Base-by-base conservation (phyloP, 2,113 vertebrate species). In the Alces alces region DNA sequence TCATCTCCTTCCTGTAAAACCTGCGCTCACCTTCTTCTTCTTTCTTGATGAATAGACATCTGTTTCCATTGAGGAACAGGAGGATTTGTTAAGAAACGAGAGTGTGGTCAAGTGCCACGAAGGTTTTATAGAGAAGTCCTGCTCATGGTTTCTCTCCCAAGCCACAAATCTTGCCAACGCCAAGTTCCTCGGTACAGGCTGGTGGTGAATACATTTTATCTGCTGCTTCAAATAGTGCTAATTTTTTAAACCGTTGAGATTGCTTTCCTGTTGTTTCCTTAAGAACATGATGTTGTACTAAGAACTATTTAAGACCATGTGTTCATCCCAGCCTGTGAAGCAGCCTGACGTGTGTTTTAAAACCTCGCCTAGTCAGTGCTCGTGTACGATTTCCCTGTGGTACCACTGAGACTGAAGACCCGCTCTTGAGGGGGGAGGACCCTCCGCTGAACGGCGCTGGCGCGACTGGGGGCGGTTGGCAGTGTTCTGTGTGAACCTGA, bases 111-210 rank as follows among this genome's bases (percentile, higher is more conserved):
- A 13, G 10, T 43, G 70, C 47, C 2, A 1, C 6, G 3, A 6
- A 23, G 61, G 6, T 39, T 47, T 3, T 11, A 6, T 2, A 1
- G 80, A 14, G 9, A n/a, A n/a, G 52, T 36, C 47, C 4, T 1
- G 0, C 11, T 11, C 0, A 1, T 6, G 76, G 61, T 43, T 21
- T 57, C 47, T 21, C 36, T 23, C 17, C 0, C 19, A 7, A 19
- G 95, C 76, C 50, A 21, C 50, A 6, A 0, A 1, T 6, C 91
- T 39, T 11, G 54, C 54, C 16, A 3, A 15, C 7, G 16, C 52
- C 55, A 21, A 0, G 43, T 11, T 21, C 3, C 19, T 25, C 12
- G 5, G 25, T 8, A 2, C 3, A 12, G 25, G 78, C 54, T 1
- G 14, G 70, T 2, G 1, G 28, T 19, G 33, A 70, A 1, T 2